Base-by-base conservation (phyloP, 1,140 invertebrate species). In the Magallana gigas region DNA sequence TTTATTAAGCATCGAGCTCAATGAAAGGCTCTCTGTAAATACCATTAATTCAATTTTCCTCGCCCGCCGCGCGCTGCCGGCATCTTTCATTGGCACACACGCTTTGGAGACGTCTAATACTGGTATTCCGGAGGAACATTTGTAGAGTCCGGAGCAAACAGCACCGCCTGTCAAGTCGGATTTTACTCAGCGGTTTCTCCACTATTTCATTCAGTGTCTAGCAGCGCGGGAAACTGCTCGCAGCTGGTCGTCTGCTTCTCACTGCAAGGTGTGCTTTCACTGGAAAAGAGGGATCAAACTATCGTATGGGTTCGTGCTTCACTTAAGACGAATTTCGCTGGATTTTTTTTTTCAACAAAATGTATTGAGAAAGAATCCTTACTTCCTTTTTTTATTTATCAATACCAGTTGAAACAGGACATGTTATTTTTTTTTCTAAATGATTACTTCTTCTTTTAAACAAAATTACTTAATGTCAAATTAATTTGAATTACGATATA, bases 21-120 rank as follows among this genome's bases (percentile, higher is more conserved):
- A 48, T 23, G 68, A 76, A 76, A 76, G 14, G 23, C 23, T 29
- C 68, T 8, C 68, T 76, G 68, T 76, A 76, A 76, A 76, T 76
- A 76, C 68, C 68, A 76, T 76, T 76, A 76, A 76, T 76, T 76
- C 23, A 76, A 76, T 76, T 76, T 76, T 76, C 68, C 23, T 76
- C 68, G 23, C 23, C 68, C 68, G 36, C 23, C 23, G 23, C 36
- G 68, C 68, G 68, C 68, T 36, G 36, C 23, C 68, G 68, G 23
- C 23, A 76, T 36, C 68, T 29, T 76, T 12, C 68, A 76, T 36
- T 29, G 68, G 68, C 18, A 76, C 68, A 71, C 64, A 76, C 68
- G 23, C 60, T n/a, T n/a, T 29, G 23, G 68, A 29, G 18, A 29
- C 36, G 68, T 76, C 68, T 23, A 76, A 76, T 76, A 76, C 68